Percentiles rank a stretch among this genome's conserved stretches.
phyloP scores from a whole-genome alignment of 2,888 invertebrate genomes.

The Catocala nupta region DNA sequence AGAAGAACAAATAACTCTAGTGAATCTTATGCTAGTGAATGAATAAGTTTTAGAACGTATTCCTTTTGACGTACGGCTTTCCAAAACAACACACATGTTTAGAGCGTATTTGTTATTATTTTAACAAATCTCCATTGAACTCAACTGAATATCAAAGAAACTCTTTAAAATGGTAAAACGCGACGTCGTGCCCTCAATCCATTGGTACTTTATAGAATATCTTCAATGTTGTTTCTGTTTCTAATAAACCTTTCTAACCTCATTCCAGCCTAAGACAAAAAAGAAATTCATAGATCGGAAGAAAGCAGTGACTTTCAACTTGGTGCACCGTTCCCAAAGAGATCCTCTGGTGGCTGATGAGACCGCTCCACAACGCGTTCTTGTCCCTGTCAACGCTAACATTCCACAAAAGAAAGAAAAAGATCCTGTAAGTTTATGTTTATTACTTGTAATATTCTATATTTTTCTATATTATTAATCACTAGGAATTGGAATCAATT shows the following conservation, averaged over 20 bases:
- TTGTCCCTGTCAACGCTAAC: constrained; percentile 89
- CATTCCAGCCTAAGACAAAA: constrained; percentile 89
- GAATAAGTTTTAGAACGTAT: background rate
- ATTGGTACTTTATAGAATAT: background rate
- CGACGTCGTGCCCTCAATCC: background rate
- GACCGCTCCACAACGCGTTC: constrained; percentile 95
- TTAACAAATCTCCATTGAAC: background rate
- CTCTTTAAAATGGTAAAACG: constrained; percentile 63
- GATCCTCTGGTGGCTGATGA: constrained; percentile 97
- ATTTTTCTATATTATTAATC: no score
- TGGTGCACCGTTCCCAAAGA: constrained; percentile 97
- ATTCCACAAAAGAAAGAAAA: constrained; percentile 76
- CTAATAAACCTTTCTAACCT: constrained; percentile 46
- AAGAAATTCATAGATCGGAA: constrained; percentile 97
- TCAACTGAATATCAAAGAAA: constrained; percentile 5
- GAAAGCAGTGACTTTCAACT: constrained; percentile 95
- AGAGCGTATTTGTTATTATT: constrained; percentile 45
- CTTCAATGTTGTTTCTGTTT: background rate
- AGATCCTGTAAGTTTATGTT: constrained; percentile 70
- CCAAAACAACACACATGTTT: constrained; percentile 80
- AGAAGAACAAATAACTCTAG: no score
- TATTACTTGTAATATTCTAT: no score
- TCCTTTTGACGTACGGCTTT: constrained; percentile 54
- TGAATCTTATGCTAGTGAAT: no score
- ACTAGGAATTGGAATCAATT: no score